A percentile compares a stretch with the other conserved stretches of the same genome.
Evolutionary conservation across 1,140 invertebrate species (phyloP).

Genomic region (Drosophila equinoxialis): DNA sequence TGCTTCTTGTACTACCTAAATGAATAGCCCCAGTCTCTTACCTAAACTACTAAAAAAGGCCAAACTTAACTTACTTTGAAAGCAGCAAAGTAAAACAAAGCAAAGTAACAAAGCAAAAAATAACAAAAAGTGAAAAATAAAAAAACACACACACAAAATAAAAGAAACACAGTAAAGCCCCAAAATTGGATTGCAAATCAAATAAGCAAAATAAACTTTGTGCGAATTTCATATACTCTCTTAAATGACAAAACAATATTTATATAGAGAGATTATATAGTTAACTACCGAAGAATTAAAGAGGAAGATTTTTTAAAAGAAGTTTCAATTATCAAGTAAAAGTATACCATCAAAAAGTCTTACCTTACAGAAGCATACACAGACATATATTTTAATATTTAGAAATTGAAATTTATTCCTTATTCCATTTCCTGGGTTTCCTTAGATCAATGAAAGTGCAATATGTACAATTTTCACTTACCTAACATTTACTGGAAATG

Average conservation of each 20-base stretch:
- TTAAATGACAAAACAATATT: neutral
- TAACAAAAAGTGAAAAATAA: slow-evolving; percentile 5
- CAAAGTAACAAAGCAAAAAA: neutral
- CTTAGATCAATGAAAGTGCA: neutral
- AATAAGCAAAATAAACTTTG: neutral
- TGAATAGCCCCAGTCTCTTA: slow-evolving; percentile 20
- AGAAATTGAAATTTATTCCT: no score
- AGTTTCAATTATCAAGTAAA: no score
- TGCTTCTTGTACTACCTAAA: slow-evolving; percentile 19
- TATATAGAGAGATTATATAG: no score
- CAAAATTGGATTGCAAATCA: neutral
- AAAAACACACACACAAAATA: neutral
- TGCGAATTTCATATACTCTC: neutral
- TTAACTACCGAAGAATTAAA: neutral
- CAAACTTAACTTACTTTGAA: neutral
- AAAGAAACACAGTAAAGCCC: neutral
- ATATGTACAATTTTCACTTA: slow-evolving; percentile 12
- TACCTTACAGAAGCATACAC: no score
- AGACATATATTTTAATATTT: no score
- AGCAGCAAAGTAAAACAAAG: slow-evolving; percentile 9
- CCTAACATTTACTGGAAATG: slow-evolving; percentile 22
- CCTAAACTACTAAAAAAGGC: neutral
- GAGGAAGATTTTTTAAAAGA: no score
- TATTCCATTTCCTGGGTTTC: no score
- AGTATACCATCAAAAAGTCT: no score